Evolutionary conservation across 1,140 invertebrate genomes (phyloP).

Genomic region (Polypedilum vanderplanki): DNA sequence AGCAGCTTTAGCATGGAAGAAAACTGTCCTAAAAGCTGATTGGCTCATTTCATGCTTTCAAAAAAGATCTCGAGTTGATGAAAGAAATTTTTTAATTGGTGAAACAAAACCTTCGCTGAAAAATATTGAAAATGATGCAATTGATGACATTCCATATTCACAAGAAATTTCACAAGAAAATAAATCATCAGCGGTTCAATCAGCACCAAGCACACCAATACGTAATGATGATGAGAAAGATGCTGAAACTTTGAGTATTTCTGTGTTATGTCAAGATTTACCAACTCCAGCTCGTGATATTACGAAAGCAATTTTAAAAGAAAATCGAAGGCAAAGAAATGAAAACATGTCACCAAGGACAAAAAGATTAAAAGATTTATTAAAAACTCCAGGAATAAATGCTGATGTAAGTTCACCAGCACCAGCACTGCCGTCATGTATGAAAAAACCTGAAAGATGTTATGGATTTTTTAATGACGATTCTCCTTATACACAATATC

Average conservation of each 20-base stretch:
- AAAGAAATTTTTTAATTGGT: slow-evolving; percentile 55
- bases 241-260: neutral
- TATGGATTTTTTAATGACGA: neutral
- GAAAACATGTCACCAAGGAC: neutral
- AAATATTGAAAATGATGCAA: neutral
- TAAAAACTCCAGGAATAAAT: neutral
- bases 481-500: neutral
- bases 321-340: neutral
- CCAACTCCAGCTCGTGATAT: neutral
- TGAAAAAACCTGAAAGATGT: neutral
- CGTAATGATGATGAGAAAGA: neutral
- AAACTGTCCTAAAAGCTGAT: slow-evolving; percentile 60
- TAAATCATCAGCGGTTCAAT: neutral
- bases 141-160: neutral
- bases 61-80: slow-evolving; percentile 48
- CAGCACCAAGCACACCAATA: neutral
- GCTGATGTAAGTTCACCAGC: neutral
- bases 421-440: neutral
- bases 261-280: neutral
- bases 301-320: neutral
- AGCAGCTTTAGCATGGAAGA: slow-evolving; percentile 75
- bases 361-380: neutral
- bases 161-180: slow-evolving; percentile 12
- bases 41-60: slow-evolving; percentile 70
- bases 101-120: slow-evolving; percentile 39